phyloP scores from a whole-genome alignment of 1,140 invertebrate genomes.

The Cyclina sinensis region DNA sequence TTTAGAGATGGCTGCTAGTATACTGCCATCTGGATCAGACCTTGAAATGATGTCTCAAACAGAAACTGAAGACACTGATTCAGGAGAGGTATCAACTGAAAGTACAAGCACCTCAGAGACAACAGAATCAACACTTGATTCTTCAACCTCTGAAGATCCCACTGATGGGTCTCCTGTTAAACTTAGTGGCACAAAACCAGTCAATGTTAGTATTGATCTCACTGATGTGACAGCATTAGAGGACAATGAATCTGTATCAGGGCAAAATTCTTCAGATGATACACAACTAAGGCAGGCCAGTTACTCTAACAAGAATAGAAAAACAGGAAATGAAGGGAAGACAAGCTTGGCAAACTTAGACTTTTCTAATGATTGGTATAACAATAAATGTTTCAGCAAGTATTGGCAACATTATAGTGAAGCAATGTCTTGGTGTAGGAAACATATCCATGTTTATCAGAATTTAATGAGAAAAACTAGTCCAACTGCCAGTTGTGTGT shows the following conservation, averaged over 20 bases:
- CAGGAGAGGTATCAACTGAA: background rate
- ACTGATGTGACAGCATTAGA: slow-evolving; percentile 54
- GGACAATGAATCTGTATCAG: background rate
- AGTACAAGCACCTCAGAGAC: background rate
- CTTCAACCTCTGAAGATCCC: background rate
- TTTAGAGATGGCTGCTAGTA: background rate
- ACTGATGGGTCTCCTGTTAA: background rate
- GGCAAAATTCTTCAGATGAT: background rate
- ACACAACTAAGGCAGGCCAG: background rate
- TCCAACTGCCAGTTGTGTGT: background rate
- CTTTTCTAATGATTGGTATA: slow-evolving; percentile 75
- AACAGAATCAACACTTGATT: background rate
- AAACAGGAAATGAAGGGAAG: background rate
- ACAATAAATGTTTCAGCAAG: slow-evolving; percentile 73
- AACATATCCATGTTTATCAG: slow-evolving; percentile 63
- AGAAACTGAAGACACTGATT: slow-evolving; percentile 17
- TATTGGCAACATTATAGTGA: slow-evolving; percentile 81
- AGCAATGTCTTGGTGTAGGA: slow-evolving; percentile 75
- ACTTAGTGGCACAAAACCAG: background rate
- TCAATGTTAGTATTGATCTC: slow-evolving; percentile 26
- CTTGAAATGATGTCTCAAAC: slow-evolving; percentile 44
- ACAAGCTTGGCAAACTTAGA: background rate
- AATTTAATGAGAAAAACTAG: slow-evolving; percentile 10
- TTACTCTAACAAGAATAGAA: background rate
- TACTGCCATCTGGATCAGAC: background rate